A percentile compares a stretch with the other conserved stretches of the same genome.
These are phyloP conservation scores for Lycocerus yunnanus DNA, from an alignment of 2,888 invertebrate species.

Conservation along the genomic window DNA sequence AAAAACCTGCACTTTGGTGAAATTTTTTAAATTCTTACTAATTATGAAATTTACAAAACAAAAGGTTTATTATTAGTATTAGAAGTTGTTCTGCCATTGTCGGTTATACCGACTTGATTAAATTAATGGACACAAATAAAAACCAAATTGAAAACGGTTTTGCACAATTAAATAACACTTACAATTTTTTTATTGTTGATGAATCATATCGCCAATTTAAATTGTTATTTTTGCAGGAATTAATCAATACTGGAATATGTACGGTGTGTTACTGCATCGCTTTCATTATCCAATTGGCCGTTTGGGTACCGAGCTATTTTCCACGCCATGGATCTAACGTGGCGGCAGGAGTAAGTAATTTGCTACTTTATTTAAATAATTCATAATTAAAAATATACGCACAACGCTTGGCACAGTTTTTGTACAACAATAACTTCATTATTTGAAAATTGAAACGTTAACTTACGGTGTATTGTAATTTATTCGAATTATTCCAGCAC, in stretches of 20 bases:
- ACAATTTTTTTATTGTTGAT: background rate
- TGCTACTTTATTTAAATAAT: background rate
- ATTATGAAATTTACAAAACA: too few species aligned
- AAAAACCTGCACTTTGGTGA: too few species aligned
- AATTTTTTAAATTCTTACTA: too few species aligned
- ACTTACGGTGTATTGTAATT: background rate
- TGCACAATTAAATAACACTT: background rate
- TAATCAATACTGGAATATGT: constrained; percentile 73
- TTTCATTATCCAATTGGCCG: constrained; percentile 77
- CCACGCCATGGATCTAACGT: constrained; percentile 64
- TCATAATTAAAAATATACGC: background rate
- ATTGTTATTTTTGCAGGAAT: constrained; percentile 68
- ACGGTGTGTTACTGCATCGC: constrained; percentile 77
- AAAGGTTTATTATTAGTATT: too few species aligned
- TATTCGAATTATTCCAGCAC: background rate
- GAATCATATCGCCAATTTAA: background rate
- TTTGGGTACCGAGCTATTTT: constrained; percentile 51
- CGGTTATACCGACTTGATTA: background rate
- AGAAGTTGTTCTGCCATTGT: background rate
- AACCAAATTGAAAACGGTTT: background rate
- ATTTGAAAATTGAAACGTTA: background rate
- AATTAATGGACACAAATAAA: background rate
- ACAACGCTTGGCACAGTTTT: background rate
- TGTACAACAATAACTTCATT: background rate
- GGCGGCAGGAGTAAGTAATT: constrained; percentile 74